Evolutionary conservation across 1,140 invertebrate genomes (phyloP).

Genomic region (Lasioglossum albipes): DNA sequence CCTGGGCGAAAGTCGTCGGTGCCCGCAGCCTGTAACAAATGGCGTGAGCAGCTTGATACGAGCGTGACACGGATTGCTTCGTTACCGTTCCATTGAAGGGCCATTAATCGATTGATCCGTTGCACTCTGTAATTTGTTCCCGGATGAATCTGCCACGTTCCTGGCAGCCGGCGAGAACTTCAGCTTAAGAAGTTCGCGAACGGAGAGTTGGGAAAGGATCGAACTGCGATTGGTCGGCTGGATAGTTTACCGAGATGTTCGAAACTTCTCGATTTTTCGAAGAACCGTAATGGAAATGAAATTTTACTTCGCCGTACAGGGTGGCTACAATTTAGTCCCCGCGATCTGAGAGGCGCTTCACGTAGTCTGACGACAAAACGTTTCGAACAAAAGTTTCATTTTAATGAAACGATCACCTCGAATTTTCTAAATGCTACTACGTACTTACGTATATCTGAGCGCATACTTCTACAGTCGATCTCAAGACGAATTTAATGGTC

Average conservation of each 20-base stretch:
- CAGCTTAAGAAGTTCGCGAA: neutral
- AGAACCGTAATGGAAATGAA: too few species aligned
- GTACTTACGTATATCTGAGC: too few species aligned
- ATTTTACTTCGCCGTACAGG: too few species aligned
- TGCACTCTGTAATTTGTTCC: neutral
- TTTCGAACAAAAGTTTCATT: too few species aligned
- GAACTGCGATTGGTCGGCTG: neutral
- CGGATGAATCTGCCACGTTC: neutral
- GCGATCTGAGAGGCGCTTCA: too few species aligned
- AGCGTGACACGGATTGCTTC: constrained; percentile 20
- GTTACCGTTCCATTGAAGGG: constrained; percentile 10
- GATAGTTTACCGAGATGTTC: neutral
- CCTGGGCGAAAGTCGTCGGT: neutral
- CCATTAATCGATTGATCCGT: constrained; percentile 40
- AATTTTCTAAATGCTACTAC: too few species aligned
- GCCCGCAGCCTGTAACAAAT: constrained; percentile 7
- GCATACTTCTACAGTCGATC: too few species aligned
- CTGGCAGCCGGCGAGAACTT: neutral
- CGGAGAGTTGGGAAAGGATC: neutral
- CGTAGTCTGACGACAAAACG: too few species aligned
- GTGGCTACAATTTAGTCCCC: too few species aligned
- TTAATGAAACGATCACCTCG: too few species aligned
- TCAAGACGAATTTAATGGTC: too few species aligned
- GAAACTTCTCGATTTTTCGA: neutral
- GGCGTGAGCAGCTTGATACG: neutral